Evolutionary conservation across 2,888 invertebrate species (phyloP).

Genomic region (Drosophila infuscata): DNA sequence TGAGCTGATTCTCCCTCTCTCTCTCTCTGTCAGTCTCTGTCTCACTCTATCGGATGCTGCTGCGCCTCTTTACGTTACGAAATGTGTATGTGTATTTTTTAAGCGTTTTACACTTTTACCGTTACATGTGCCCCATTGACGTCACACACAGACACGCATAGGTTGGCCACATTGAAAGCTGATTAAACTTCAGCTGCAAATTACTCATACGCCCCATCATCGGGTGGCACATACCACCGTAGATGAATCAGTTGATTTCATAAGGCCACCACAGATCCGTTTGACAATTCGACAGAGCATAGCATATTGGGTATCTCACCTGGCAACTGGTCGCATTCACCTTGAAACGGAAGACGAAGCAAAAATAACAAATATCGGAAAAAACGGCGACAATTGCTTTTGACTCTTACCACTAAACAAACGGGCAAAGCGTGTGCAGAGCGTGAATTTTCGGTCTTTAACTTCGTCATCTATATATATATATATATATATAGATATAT

Average conservation of each 20-base stretch:
- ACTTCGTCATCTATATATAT: constrained; percentile 45
- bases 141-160: constrained; percentile 43
- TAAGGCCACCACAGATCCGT: constrained; percentile 65
- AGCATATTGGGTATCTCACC: constrained; percentile 17
- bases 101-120: constrained; percentile 64
- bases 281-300: constrained; percentile 34
- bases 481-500: constrained; percentile 22
- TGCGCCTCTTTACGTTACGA: constrained; percentile 68
- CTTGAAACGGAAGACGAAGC: constrained; percentile 62
- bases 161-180: constrained; percentile 44
- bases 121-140: constrained; percentile 62
- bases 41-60: constrained; percentile 37
- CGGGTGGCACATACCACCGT: constrained; percentile 52
- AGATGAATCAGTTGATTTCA: constrained; percentile 67
- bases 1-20: constrained; percentile 39
- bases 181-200: constrained; percentile 59
- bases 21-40: constrained; percentile 1
- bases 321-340: constrained; percentile 57
- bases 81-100: constrained; percentile 41
- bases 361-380: constrained; percentile 19
- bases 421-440: constrained; percentile 7
- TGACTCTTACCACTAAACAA: constrained; percentile 38
- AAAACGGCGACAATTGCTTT: constrained; percentile 33
- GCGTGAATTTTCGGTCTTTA: constrained; percentile 41
- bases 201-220: constrained; percentile 66